Conservation (phyloP, 2,113 vertebrate species). For the Cavia porcellus region DNA sequence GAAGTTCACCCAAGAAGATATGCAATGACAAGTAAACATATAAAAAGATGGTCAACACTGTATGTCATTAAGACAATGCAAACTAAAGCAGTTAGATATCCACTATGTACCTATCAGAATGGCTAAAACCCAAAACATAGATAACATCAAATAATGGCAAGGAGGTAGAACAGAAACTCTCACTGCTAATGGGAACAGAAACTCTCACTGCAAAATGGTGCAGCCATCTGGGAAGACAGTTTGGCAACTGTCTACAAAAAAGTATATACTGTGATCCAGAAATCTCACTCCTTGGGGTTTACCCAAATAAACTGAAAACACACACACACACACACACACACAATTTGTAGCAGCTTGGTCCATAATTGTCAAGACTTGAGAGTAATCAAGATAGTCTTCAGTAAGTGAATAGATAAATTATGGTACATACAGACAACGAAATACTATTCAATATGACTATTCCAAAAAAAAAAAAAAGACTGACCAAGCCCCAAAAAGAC, state of each 20-base stretch:
- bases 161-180: background rate
- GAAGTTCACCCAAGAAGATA: background rate
- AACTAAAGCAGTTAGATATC: background rate
- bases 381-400: constrained; percentile 16
- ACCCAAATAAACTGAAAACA: constrained; percentile 7
- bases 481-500: background rate
- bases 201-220: constrained; percentile 3
- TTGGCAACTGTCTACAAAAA: background rate
- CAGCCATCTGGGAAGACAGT: background rate
- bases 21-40: background rate
- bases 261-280: background rate
- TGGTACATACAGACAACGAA: background rate
- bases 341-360: background rate
- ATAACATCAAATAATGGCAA: background rate
- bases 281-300: background rate
- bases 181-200: background rate
- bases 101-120: background rate
- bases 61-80: background rate
- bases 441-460: background rate
- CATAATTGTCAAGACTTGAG: background rate
- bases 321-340: background rate
- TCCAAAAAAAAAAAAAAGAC: background rate
- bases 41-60: background rate
- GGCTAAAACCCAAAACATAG: background rate
- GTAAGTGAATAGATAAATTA: background rate